Evolutionary conservation across 2,888 invertebrate species (phyloP), one percentile per base, ranked within the genome.

Genomic region (Apantesis nais): DNA sequence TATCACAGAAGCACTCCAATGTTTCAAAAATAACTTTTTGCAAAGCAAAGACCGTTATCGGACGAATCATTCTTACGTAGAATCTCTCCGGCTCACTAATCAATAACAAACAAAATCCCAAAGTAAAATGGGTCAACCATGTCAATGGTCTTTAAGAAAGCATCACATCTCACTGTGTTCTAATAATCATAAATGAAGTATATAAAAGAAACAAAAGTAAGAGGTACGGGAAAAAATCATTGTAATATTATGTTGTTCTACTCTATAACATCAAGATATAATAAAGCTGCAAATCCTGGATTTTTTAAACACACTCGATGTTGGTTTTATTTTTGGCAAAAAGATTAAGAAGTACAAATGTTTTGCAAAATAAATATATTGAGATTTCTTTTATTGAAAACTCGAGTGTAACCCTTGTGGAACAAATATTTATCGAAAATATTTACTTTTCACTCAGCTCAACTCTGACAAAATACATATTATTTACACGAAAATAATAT

Each of bases 51-150:
- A 0, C 9, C 4, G 5, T 14, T 8, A 48, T 48, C 58, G 7
- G 25, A 55, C 12, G 25, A 25, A 52, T 16, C 2, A 48, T 39
- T 61, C 19, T 65, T 22, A 34, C 64, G 12, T 39, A 29, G 63
- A 67, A 63, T 44, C 66, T 29, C 68, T 64, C 34, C 67, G 48
- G 39, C 63, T 67, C 34, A 62, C 64, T 63, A 75, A 77, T 78
- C 78, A 75, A 77, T 72, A 72, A 68, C 60, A 66, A 31, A 1
- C 71, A 66, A 82, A 78, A 78, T 70, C 70, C 68, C 75, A 74
- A 70, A 78, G 77, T 65, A 78, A 85, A 83, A 70, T 83, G 77
- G 84, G 85, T 85, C 83, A 83, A 61, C 62, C 60, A 73, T 60
- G 72, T 39, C 64, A 66, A 66, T 71, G 31, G 66, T 72, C 66